Evolutionary conservation across 2,797 vertebrate genomes (phyloP).

Genomic region (Odontamblyopus lacepedii): DNA sequence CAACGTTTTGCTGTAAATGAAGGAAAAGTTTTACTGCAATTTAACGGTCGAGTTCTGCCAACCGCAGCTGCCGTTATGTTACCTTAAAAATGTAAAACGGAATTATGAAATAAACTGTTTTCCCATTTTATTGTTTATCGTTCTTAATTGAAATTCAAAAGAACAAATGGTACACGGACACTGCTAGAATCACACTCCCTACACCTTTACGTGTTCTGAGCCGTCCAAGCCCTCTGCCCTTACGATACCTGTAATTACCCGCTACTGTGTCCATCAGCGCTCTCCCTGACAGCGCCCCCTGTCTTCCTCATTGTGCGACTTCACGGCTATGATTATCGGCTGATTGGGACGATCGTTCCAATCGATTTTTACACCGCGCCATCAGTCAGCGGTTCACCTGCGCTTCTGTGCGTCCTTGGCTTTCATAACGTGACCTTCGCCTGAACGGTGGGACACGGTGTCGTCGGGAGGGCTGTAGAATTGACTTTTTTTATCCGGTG

Average conservation of each 20-base stretch:
- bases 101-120: too few species aligned
- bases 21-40: too few species aligned
- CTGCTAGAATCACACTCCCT: neutral
- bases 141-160: too few species aligned
- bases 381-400: constrained; percentile 22
- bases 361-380: constrained; percentile 30
- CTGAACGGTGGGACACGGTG: neutral
- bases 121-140: too few species aligned
- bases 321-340: constrained; percentile 37
- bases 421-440: neutral
- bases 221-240: constrained; percentile 12
- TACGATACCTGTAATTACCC: neutral
- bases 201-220: too few species aligned
- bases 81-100: too few species aligned
- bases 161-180: too few species aligned
- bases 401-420: neutral
- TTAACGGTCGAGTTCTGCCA: too few species aligned
- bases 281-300: constrained; percentile 3
- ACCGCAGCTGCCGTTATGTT: too few species aligned
- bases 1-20: too few species aligned
- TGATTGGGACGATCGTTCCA: constrained; percentile 53
- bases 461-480: neutral
- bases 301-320: neutral
- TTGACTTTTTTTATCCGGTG: neutral
- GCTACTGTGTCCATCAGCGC: constrained; percentile 5